Base-by-base conservation (phyloP, 2,888 invertebrate species). In the Ormyrus nitidulus region DNA sequence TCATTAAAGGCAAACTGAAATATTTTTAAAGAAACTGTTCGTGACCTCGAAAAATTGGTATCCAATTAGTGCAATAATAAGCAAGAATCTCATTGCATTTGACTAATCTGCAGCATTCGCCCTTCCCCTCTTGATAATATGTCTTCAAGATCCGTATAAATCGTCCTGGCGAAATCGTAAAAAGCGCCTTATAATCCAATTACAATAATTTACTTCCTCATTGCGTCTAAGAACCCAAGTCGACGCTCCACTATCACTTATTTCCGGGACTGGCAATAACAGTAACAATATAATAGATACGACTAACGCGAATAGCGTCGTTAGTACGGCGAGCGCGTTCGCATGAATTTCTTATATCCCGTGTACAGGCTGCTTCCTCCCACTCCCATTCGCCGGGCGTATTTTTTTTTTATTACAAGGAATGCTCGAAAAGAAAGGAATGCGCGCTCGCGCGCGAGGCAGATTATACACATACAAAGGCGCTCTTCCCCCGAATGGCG, bases 331-430 rank as follows among this genome's bases (percentile, higher is more conserved):
- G 6, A 46, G 7, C 44, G 10, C 5, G 11, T 5, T 7, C 53
- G 6, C 62, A 62, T 62, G 62, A 62, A 62, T 62, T 48, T 62
- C 62, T 62, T 62, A 62, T 44, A 10, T 34, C 19, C 19, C 19
- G 19, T 1, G 10, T 34, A 34, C 4, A n/a, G 8, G 59, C 59
- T 19, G 19, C 19, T 19, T 19, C 19, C 2, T 1, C 19, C 19
- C 19, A 2, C 19, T 19, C 19, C 19, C 19, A 1, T 19, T 19
- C 19, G 1, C 19, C 19, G 19, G 19, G 19, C 19, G 19, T 19
- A 19, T 19, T 19, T 19, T 19, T 19, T 4, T 48, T 64, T 64
- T 48, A 64, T 48, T 13, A 3, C 13, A 5, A 3, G 10, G 44
- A 68, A 68, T 44, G 13, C 54, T 13, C 46, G 34, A 54, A 56